phyloP scores from a whole-genome alignment of 2,113 vertebrate species.

The Centropristis striata region DNA sequence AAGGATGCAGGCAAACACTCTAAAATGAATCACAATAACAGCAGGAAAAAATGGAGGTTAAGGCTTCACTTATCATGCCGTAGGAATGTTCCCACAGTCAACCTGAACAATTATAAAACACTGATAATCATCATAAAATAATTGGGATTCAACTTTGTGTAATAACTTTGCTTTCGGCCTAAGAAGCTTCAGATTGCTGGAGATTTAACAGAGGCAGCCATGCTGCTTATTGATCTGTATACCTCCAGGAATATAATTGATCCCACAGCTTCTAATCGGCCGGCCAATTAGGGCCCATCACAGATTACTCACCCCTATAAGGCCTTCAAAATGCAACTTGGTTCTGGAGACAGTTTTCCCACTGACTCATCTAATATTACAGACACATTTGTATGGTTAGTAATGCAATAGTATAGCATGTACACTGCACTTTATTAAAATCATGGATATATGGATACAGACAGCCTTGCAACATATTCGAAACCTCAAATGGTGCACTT shows the following conservation, averaged over 20 bases:
- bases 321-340: not conserved
- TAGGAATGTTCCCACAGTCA: constrained; percentile 40
- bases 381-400: not conserved
- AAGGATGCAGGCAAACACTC: constrained; percentile 31
- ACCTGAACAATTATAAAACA: constrained; percentile 26
- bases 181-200: constrained; percentile 7
- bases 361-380: not conserved
- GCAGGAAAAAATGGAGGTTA: constrained; percentile 17
- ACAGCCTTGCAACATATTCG: not conserved
- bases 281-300: constrained; percentile 47
- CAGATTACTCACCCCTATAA: not conserved
- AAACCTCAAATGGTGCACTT: not conserved
- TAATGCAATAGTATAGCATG: not conserved
- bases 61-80: constrained; percentile 22
- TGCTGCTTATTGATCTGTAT: constrained; percentile 43
- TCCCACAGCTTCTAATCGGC: constrained; percentile 18
- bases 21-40: constrained; percentile 33
- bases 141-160: constrained; percentile 6
- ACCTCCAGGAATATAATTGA: constrained; percentile 38
- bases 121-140: not conserved
- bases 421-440: not conserved
- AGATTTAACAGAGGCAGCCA: constrained; percentile 9
- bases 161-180: constrained; percentile 32
- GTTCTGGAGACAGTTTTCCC: constrained; percentile 9
- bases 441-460: not conserved